A percentile compares a stretch with the other conserved stretches of the same genome.
phyloP scores from a whole-genome alignment of 1,140 invertebrate genomes.

The Drosophila truncata region DNA sequence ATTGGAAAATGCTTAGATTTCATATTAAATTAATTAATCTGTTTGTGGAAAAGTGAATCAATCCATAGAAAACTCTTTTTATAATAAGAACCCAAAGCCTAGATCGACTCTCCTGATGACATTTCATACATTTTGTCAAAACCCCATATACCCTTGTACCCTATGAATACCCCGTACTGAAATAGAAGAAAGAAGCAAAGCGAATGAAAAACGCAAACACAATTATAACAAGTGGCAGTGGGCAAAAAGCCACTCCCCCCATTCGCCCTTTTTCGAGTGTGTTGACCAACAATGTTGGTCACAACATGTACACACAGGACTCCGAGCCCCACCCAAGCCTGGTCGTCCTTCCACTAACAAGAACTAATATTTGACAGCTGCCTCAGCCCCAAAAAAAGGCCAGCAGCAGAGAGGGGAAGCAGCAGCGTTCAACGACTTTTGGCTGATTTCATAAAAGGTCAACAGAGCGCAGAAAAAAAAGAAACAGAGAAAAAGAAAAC shows the following conservation, averaged over 20 bases:
- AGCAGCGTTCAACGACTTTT: constrained; percentile 77
- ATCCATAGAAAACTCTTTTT: no score
- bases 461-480: constrained; percentile 51
- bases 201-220: constrained; percentile 80
- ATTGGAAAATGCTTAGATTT: no score
- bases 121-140: not conserved
- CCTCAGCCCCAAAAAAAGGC: constrained; percentile 39
- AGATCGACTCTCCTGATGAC: not conserved
- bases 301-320: constrained; percentile 57
- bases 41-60: no score
- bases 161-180: not conserved
- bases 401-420: constrained; percentile 4
- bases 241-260: constrained; percentile 8
- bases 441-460: constrained; percentile 79
- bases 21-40: no score
- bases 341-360: constrained; percentile 49
- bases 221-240: constrained; percentile 76
- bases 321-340: constrained; percentile 16
- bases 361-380: constrained; percentile 67
- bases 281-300: constrained; percentile 81
- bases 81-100: no score
- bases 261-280: constrained; percentile 46
- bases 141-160: not conserved
- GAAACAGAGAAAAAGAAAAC: not conserved
- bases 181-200: constrained; percentile 30